These are phyloP conservation scores for Cataglyphis altisquamis DNA, from an alignment of 2,888 invertebrate species.

Conservation along the genomic window DNA sequence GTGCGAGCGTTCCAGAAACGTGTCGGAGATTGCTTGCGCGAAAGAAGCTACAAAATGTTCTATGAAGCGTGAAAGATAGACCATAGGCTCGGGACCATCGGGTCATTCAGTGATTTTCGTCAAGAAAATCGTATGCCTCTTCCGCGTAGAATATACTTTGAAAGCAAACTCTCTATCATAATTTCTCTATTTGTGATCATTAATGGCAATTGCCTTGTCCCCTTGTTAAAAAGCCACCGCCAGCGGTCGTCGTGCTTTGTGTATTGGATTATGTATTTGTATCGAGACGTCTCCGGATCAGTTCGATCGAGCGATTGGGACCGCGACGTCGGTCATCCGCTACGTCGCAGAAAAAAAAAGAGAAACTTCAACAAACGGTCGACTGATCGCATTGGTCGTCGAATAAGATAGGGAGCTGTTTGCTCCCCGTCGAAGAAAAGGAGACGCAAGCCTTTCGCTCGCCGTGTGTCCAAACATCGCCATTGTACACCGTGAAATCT, in stretches of 20 bases:
- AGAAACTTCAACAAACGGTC: constrained; percentile 54
- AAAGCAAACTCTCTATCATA: constrained; percentile 14
- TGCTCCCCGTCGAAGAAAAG: constrained; percentile 63
- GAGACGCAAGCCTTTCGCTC: constrained; percentile 78
- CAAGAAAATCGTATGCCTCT: constrained; percentile 3
- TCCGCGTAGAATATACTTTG: not conserved
- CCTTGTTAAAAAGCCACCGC: not conserved
- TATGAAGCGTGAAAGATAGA: constrained; percentile 65
- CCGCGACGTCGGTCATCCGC: constrained; percentile 14
- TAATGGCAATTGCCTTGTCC: constrained; percentile 6
- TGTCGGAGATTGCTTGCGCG: constrained; percentile 76
- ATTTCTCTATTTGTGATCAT: constrained; percentile 20
- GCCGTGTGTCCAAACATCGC: constrained; percentile 78
- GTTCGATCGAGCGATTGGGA: constrained; percentile 55
- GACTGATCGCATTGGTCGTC: constrained; percentile 62
- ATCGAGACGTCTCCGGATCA: constrained; percentile 64
- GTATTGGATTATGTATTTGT: constrained; percentile 42
- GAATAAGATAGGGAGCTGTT: constrained; percentile 73
- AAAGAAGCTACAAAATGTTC: constrained; percentile 59
- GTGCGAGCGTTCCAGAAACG: constrained; percentile 78
- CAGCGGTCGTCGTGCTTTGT: not conserved
- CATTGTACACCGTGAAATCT: constrained; percentile 68
- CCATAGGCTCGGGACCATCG: not conserved
- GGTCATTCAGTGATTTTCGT: constrained; percentile 47
- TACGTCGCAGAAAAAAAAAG: constrained; percentile 25